phyloP scores from a whole-genome alignment of 2,113 vertebrate species.

The Passer montanus region DNA sequence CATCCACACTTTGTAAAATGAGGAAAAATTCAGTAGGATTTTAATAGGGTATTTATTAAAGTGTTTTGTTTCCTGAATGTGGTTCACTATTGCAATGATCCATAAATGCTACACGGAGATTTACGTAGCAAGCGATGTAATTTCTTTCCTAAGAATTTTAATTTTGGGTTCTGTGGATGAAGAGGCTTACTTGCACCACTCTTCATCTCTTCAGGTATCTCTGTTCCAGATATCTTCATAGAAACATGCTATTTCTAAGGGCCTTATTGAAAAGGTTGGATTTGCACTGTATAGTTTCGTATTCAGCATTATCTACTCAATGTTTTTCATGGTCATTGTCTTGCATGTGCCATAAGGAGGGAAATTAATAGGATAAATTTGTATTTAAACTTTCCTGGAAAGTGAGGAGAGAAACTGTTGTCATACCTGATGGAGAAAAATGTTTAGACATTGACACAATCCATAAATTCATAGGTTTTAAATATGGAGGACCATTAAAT shows the following conservation, averaged over 20 bases:
- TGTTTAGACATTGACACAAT: background rate
- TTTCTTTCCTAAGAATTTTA: background rate
- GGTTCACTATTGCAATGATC: background rate
- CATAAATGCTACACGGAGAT: background rate
- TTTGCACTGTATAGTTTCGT: background rate
- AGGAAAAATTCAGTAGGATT: background rate
- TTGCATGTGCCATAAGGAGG: background rate
- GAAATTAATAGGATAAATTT: background rate
- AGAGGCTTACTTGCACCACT: background rate
- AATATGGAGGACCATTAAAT: background rate
- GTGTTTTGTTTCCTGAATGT: background rate
- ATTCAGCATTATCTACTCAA: background rate
- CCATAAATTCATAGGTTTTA: background rate
- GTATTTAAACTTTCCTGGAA: background rate
- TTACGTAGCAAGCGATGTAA: rapidly evolving
- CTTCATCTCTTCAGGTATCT: background rate
- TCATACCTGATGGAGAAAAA: background rate
- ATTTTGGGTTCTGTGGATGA: background rate
- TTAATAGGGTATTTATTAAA: background rate
- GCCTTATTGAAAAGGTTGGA: background rate
- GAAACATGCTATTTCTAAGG: background rate
- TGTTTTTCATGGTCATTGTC: background rate
- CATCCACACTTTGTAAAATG: background rate
- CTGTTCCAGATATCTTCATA: background rate
- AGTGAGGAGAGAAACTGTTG: background rate